phyloP scores from a whole-genome alignment of 2,113 vertebrate genomes.

The Tinamus guttatus region DNA sequence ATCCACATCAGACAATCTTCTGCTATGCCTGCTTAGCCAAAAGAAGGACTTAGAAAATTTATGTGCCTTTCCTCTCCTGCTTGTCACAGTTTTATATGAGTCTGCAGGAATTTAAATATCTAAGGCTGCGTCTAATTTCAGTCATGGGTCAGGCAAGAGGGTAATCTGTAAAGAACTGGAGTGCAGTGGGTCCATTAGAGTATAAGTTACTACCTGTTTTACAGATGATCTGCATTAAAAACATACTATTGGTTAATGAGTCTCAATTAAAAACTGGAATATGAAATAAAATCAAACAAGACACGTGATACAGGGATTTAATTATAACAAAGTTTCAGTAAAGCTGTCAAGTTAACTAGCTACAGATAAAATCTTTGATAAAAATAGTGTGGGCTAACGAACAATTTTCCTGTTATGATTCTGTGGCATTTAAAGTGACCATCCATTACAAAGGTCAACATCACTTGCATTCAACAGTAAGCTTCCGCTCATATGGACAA shows the following conservation, averaged over 20 bases:
- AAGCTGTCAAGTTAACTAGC: constrained; percentile 32
- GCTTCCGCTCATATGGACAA: neutral
- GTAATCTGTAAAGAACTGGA: neutral
- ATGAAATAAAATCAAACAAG: constrained; percentile 66
- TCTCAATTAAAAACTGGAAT: constrained; percentile 38
- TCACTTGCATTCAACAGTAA: constrained; percentile 1
- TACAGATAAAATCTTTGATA: constrained; percentile 30
- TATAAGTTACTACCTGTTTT: constrained; percentile 34
- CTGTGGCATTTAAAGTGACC: constrained; percentile 45
- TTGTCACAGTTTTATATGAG: neutral
- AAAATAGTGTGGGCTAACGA: constrained; percentile 34
- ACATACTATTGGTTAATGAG: constrained; percentile 35
- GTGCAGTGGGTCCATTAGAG: neutral
- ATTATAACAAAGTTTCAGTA: constrained; percentile 45
- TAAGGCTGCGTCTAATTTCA: neutral
- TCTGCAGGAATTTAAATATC: neutral
- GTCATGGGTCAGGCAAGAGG: neutral
- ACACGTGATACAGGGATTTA: constrained; percentile 35
- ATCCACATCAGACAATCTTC: neutral
- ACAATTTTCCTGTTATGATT: constrained; percentile 34
- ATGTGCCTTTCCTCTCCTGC: neutral
- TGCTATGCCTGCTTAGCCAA: neutral
- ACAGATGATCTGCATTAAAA: constrained; percentile 46
- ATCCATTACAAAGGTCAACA: neutral
- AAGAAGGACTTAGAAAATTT: neutral